Conservation (phyloP, 2,888 invertebrate species). For the Pterostichus madidus region DNA sequence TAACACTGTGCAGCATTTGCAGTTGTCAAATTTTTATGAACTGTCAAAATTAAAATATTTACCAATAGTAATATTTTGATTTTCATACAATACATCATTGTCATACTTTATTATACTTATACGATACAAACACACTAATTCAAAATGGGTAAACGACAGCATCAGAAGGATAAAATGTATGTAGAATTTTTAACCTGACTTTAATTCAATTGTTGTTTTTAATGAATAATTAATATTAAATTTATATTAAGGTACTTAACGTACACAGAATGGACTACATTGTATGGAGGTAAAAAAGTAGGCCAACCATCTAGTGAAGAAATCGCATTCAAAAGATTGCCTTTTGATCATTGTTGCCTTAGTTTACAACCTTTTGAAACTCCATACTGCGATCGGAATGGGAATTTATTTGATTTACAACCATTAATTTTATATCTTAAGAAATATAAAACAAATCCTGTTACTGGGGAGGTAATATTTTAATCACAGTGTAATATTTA, state of each 20-base stretch:
- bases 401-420: conserved; percentile 95
- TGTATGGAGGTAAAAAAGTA: conserved; percentile 91
- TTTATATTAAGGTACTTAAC: conserved; percentile 85
- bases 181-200: conserved; percentile 69
- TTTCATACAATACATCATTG: not conserved
- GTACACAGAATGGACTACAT: conserved; percentile 92
- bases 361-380: conserved; percentile 95
- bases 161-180: conserved; percentile 96
- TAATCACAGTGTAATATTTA: not conserved
- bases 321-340: conserved; percentile 92
- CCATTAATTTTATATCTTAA: conserved; percentile 92
- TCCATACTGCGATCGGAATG: conserved; percentile 93
- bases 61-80: not conserved
- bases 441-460: conserved; percentile 95
- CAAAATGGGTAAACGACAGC: conserved; percentile 94
- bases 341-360: conserved; percentile 95
- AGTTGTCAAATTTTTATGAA: conserved; percentile 32
- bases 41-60: conserved; percentile 34
- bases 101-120: not conserved
- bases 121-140: not conserved
- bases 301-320: conserved; percentile 85
- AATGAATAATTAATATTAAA: conserved; percentile 33
- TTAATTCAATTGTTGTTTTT: conserved; percentile 56
- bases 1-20: not conserved
- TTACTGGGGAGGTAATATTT: conserved; percentile 88